Base-by-base conservation (phyloP, 2,888 invertebrate species). In the Crematogaster levior region DNA sequence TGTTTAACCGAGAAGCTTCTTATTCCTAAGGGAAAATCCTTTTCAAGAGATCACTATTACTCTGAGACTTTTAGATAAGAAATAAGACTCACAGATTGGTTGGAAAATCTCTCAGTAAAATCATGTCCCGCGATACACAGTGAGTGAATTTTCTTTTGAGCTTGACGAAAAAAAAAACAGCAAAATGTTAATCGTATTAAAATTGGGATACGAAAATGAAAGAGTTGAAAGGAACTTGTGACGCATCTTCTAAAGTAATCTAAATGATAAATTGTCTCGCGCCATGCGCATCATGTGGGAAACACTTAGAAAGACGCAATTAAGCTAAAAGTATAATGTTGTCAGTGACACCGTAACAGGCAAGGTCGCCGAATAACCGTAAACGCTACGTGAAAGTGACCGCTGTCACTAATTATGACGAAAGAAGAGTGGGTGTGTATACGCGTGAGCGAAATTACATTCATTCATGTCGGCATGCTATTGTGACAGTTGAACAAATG, bases 351-450 rank as follows among this genome's bases (percentile, higher is more conserved):
- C 58, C 87, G 80, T 85, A 88, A 85, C 84, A 84, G 79, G 48
- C 73, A 81, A 84, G 87, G 83, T 87, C 84, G 65, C 73, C 18
- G 79, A 77, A 66, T 65, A 53, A 82, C 81, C 77, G 61, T 84
- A 79, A 86, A 77, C 63, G 61, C 40, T n/a, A 72, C 43, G 40
- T 15, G 63, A 66, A 86, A 84, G 56, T 72, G 51, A 68, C 66
- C 46, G 34, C 30, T 37, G 61, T 24, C 34, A 18, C 56, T 79
- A 51, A 58, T 77, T 80, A 56, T 27, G 63, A 60, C 48, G 48
- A 80, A 72, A 81, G 60, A 43, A 65, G 77, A 77, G 72, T 73
- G 61, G 77, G 77, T 40, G 60, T 46, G 53, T 53, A 37, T 72
- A 27, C 37, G 24, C 18, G 48, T 24, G 53, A 79, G 66, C 24